Evolutionary conservation across 2,888 invertebrate species (phyloP).

Genomic region (Baronia brevicornis): DNA sequence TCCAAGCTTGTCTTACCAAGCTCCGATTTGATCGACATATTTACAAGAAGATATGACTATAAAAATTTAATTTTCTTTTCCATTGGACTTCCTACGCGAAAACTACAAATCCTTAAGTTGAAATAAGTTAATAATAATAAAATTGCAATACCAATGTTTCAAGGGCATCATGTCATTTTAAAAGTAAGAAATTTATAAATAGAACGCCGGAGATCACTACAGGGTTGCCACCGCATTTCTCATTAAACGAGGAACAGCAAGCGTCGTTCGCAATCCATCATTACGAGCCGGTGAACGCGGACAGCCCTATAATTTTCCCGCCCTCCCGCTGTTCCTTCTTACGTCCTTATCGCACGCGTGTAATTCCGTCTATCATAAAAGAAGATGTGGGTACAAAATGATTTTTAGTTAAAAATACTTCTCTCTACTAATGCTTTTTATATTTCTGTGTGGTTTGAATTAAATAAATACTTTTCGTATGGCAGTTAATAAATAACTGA

Average conservation of each 20-base stretch:
- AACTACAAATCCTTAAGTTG: too few relatives aligned
- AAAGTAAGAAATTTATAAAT: conserved; percentile 12
- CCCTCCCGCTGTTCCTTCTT: conserved; percentile 27
- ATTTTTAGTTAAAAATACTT: conserved; percentile 47
- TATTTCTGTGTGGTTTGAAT: conserved; percentile 33
- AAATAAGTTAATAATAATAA: conserved; percentile 1
- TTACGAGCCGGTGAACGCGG: conserved; percentile 49
- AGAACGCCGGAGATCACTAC: conserved; percentile 18
- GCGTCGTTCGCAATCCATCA: conserved; percentile 56
- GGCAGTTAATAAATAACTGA: too few relatives aligned
- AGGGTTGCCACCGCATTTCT: conserved; percentile 59
- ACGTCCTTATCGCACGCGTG: conserved; percentile 25
- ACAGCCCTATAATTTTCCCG: conserved; percentile 67
- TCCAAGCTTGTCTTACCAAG: too few relatives aligned
- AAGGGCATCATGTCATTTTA: conserved; percentile 10
- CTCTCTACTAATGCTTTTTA: conserved; percentile 30
- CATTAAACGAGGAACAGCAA: conserved; percentile 45
- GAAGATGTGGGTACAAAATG: conserved; percentile 52
- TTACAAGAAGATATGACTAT: too few relatives aligned
- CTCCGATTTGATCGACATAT: too few relatives aligned
- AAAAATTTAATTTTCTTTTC: too few relatives aligned
- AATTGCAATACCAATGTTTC: conserved; percentile 11
- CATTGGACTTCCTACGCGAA: too few relatives aligned
- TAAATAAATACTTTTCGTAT: conserved; percentile 18
- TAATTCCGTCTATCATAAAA: conserved; percentile 44